Base-by-base conservation (phyloP, 2,113 vertebrate genomes). In the Platysteira castanea region DNA sequence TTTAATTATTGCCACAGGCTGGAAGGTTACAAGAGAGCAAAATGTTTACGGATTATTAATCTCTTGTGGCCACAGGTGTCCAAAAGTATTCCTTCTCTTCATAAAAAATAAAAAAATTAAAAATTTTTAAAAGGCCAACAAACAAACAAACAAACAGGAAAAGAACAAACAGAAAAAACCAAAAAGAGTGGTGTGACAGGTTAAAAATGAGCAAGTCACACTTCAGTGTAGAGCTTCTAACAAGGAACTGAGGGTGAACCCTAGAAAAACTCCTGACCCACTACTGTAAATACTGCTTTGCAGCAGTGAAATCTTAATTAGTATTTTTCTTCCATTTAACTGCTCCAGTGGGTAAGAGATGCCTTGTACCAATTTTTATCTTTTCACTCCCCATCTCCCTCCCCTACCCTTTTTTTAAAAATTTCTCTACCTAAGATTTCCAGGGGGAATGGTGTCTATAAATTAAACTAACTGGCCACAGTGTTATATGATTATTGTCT, bases 31-130 rank as follows among this genome's bases (percentile, higher is more conserved):
- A 90, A 93, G 63, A 97, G 61, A 96, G 92, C 65, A 97, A 96
- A 95, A 96, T 89, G 74, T 96, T 98, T 95, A 97, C 93, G 89
- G 88, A 97, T 98, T 97, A 96, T 82, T 78, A 97, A 95, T 96
- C 71, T 96, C 90, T 90, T 94, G 82, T 87, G 87, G 65, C 71
- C 56, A 10, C 67, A 65, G 59, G 93, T 91, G 53, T 89, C 89
- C 67, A 84, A 97, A 97, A 92, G 41, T 70, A 59, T 84, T 97
- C 94, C 78, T 94, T 91, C 61, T 90, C 53, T 89, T n/a, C 20
- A 74, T 61, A n/a, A 64, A 39, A 15, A 39, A 19, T 17, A 22
- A 47, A 53, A 2, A 10, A 30, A 68, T 5, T 10, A n/a, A n/a
- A n/a, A n/a, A n/a, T n/a, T n/a, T n/a, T n/a, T 24, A 39, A 39